Evolutionary conservation across 30 jellyfish, hydroid and myxozoan species (phyloP), one percentile per base, ranked within the genome.

Genomic region (Pelagia noctiluca): DNA sequence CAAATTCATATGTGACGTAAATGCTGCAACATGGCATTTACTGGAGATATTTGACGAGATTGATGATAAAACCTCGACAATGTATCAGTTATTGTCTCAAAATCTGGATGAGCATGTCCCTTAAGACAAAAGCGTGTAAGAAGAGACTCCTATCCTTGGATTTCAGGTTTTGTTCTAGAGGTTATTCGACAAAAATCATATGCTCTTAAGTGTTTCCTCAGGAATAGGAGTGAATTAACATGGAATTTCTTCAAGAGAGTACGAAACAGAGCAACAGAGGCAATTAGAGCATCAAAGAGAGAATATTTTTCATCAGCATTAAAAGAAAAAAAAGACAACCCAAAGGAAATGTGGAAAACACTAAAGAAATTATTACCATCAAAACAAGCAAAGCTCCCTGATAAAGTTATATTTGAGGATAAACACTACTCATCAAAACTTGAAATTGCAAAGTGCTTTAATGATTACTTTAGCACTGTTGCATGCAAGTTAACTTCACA

Each of bases 371-470:
- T 42, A 42, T 42, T 42, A 42, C 57, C 8, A 42, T 42, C 57
- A 16, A 42, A 42, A 42, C 57, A 42, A 42, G 57, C 57, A 42
- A 42, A 16, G 57, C 57, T 42, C 57, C 57, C 57, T 42, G 57
- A 42, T 42, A 42, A 42, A 42, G 57, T 16, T 42, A 42, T 42
- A 5, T 42, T 42, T 42, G 57, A 42, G 16, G 57, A 42, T 42
- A 42, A 42, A 16, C 57, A 42, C 57, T 42, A 1, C 79, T 23
- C 34, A 32, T 66, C 62, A 1, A 66, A 23, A 10, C 81, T 68
- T 68, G 81, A 68, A 8, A 68, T 68, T 3, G 81, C 81, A 8
- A 68, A 68, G 12, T 68, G 81, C 81, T 68, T 68, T 31, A 31
- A 68, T 68, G 81, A 68, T 24, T 64, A 19, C 77, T 64, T 64